Percentiles rank a stretch among this genome's conserved stretches.
These are phyloP conservation scores for Eulithis prunata DNA, from an alignment of 2,888 invertebrate species.

Conservation along the genomic window DNA sequence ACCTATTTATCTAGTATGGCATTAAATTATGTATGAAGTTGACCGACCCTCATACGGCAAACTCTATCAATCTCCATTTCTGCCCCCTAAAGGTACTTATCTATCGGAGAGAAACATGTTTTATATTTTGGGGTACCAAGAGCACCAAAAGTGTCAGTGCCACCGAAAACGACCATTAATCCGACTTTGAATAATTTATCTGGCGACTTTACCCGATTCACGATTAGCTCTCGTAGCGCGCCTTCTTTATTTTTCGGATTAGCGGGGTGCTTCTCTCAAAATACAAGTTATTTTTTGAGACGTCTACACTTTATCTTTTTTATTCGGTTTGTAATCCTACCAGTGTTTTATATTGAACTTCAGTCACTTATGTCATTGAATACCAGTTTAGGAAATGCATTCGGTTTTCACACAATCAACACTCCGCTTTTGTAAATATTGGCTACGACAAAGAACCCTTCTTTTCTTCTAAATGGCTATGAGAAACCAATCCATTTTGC, in stretches of 20 bases:
- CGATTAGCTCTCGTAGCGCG: constrained; percentile 40
- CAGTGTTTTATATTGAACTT: constrained; percentile 1
- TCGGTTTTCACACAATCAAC: not conserved
- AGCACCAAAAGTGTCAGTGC: constrained; percentile 50
- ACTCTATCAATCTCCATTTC: constrained; percentile 12
- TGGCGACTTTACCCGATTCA: constrained; percentile 44
- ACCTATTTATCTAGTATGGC: not conserved
- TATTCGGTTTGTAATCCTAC: constrained; percentile 13
- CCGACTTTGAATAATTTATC: constrained; percentile 51
- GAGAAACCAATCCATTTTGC: not conserved
- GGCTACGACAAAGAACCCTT: not conserved
- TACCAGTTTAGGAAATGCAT: not conserved
- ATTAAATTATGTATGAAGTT: no score
- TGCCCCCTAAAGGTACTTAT: not conserved
- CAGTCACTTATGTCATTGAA: constrained; percentile 8
- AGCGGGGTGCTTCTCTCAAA: constrained; percentile 32
- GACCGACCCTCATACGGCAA: constrained; percentile 3
- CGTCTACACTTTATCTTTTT: constrained; percentile 19
- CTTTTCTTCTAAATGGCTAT: not conserved
- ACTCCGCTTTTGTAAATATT: not conserved
- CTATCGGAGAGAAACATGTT: constrained; percentile 8
- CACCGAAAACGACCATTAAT: constrained; percentile 52
- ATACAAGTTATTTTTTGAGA: constrained; percentile 26
- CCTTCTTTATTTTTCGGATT: constrained; percentile 43
- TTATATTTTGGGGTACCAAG: constrained; percentile 22